A percentile compares a stretch with the other conserved stretches of the same genome.
phyloP scores from a whole-genome alignment of 2,113 vertebrate genomes.

The Orcinus orca region DNA sequence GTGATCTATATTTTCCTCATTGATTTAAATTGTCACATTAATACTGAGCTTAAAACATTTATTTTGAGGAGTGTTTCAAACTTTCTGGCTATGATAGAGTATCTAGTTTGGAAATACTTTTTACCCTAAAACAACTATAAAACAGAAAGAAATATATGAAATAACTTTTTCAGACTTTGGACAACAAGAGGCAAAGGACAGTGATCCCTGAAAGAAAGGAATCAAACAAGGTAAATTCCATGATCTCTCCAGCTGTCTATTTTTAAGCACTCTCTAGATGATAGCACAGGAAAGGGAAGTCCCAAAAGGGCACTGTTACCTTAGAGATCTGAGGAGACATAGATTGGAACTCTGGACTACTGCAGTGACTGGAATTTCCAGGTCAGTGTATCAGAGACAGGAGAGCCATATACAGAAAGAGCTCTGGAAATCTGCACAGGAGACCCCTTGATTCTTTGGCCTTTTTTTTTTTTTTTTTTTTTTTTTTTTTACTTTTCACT shows the following conservation, averaged over 20 bases:
- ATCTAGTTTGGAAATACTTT: neutral
- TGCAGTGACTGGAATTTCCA: neutral
- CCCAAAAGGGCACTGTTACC: neutral
- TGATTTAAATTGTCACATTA: neutral
- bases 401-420: neutral
- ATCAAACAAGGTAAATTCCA: neutral
- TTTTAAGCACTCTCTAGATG: neutral
- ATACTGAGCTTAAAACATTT: neutral
- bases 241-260: neutral
- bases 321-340: neutral
- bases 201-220: neutral
- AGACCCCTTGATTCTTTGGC: too few relatives aligned
- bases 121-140: neutral
- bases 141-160: neutral
- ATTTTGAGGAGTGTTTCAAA: neutral
- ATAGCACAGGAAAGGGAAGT: neutral
- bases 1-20: neutral
- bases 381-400: neutral
- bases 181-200: neutral
- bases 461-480: neutral
- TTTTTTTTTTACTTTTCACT: neutral
- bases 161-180: neutral
- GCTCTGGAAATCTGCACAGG: neutral
- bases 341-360: neutral
- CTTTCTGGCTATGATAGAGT: neutral